Evolutionary conservation across 2,113 vertebrate genomes (phyloP), one percentile per base, ranked within the genome.

Genomic region (Cnemophilus loriae): DNA sequence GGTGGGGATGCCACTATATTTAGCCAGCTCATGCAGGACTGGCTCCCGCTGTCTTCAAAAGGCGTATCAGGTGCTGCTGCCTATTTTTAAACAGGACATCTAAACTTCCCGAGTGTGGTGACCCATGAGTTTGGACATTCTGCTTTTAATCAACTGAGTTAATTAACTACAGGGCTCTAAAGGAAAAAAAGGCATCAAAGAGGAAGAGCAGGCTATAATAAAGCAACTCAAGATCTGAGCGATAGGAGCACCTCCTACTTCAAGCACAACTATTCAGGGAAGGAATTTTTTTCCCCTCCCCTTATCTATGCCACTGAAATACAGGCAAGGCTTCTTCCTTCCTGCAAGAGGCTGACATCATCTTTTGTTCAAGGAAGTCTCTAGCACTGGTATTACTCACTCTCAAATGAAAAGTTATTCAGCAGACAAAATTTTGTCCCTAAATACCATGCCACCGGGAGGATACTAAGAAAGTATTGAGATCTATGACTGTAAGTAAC

Each of bases 41-140:
- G n/a, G 75, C 77, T 93, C 87, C 73, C 1, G 33, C 24, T 52
- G 88, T 88, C 95, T 92, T 93, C 94, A 92, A 89, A 95, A 92
- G 81, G 75, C 93, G 6, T 79, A 96, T 91, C 85, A 94, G 96
- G 96, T 82, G 87, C 61, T 79, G 64, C 42, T 42, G 75, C 41
- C 90, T 95, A 93, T 90, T 95, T 96, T 94, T 95, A 94, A 95
- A 93, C 37, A 50, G 77, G 91, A 94, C 56, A 37, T 91, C 76
- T 81, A 84, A 95, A 97, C 87, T 95, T 84, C 81, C 69, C 83
- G 87, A 89, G 84, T 77, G 95, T 87, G 74, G 81, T 78, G 89
- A 96, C 69, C 92, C 52, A 3, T 81, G 77, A 89, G 85, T 55
- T 71, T 67, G 84, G 91, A 52, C 63, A 87, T 83, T 95, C 91